A percentile compares a stretch with the other conserved stretches of the same genome.
These are phyloP conservation scores for Caenorhabditis inopinata DNA, from an alignment of 1,140 invertebrate genomes.

Conservation along the genomic window DNA sequence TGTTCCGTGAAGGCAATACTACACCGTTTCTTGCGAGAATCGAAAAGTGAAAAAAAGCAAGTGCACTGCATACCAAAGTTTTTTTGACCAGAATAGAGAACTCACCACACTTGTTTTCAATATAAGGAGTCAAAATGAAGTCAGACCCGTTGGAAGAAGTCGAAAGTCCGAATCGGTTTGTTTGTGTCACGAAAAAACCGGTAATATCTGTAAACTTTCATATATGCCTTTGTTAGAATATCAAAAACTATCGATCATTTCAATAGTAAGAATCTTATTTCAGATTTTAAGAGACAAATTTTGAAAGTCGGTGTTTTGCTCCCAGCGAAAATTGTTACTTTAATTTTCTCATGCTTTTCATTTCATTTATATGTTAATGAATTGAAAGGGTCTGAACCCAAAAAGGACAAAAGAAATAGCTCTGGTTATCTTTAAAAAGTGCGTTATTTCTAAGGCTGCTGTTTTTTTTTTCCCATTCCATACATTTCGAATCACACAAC, in stretches of 20 bases:
- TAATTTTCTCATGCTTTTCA: too few species aligned
- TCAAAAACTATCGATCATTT: too few species aligned
- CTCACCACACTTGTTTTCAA: constrained; percentile 8
- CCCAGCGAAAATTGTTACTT: too few species aligned
- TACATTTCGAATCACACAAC: constrained; percentile 7
- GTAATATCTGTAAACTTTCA: constrained; percentile 22
- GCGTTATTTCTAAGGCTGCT: too few species aligned
- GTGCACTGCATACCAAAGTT: not conserved
- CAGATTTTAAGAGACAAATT: too few species aligned
- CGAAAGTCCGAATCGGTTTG: not conserved
- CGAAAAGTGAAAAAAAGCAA: not conserved
- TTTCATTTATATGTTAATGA: too few species aligned
- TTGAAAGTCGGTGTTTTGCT: too few species aligned
- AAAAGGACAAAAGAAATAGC: too few species aligned
- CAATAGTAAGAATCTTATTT: too few species aligned
- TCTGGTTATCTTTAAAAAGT: too few species aligned
- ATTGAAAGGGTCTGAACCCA: too few species aligned
- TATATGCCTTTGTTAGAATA: too few species aligned
- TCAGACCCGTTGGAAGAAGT: not conserved
- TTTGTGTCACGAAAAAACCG: constrained; percentile 1
- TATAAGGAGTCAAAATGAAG: not conserved
- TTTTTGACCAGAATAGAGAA: not conserved
- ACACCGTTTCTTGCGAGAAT: not conserved
- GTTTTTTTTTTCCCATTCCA: not conserved
- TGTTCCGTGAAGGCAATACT: not conserved